phyloP scores from a whole-genome alignment of 2,113 vertebrate genomes.

The Aix galericulata region DNA sequence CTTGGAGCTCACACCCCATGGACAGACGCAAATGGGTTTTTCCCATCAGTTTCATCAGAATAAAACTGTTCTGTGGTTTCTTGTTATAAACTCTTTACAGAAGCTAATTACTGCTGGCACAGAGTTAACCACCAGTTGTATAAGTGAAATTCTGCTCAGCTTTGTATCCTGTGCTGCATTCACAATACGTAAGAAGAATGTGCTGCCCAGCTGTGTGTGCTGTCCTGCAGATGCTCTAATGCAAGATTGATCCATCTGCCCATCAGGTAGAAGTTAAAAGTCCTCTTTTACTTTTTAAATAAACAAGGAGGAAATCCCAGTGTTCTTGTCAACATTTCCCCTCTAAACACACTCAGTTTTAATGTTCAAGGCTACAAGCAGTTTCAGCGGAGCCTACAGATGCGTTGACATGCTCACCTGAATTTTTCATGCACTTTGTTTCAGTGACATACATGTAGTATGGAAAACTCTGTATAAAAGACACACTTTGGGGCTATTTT shows the following conservation, averaged over 20 bases:
- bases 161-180: slow-evolving; percentile 28
- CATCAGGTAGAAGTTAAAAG: background rate
- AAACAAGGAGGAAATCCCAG: background rate
- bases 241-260: background rate
- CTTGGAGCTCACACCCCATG: slow-evolving; percentile 9
- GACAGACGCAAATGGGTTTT: slow-evolving; percentile 13
- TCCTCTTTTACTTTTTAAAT: background rate
- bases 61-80: slow-evolving; percentile 63
- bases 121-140: slow-evolving; percentile 44
- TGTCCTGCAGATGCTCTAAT: background rate
- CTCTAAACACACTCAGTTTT: background rate
- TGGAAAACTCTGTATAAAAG: background rate
- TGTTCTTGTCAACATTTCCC: background rate
- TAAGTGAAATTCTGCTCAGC: slow-evolving; percentile 13
- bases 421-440: background rate
- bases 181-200: background rate
- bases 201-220: background rate
- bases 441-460: background rate
- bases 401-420: background rate
- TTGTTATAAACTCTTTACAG: slow-evolving; percentile 60
- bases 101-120: slow-evolving; percentile 57
- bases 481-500: background rate
- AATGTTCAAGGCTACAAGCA: background rate
- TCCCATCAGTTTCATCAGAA: slow-evolving; percentile 43
- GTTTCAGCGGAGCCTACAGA: background rate